These are phyloP conservation scores for Anastrepha obliqua DNA, from an alignment of 1,140 invertebrate species.

Conservation along the genomic window DNA sequence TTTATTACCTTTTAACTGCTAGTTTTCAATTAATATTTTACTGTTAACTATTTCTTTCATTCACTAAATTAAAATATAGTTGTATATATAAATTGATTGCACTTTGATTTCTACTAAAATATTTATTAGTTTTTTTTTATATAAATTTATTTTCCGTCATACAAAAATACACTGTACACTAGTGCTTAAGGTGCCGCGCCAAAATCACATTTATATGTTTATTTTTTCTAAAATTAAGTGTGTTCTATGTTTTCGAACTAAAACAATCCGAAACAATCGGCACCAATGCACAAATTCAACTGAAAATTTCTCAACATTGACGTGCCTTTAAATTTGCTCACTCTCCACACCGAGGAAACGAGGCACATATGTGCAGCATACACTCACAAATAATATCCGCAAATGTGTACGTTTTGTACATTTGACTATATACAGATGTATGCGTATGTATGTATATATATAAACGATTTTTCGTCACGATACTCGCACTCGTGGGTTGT, in stretches of 20 bases:
- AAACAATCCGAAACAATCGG: conserved; percentile 3
- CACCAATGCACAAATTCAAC: conserved; percentile 40
- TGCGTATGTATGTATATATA: background rate
- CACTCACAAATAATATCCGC: no score
- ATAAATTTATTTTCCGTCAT: conserved; percentile 10
- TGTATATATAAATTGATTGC: background rate
- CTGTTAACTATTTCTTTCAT: background rate
- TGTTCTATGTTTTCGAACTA: background rate
- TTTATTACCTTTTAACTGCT: conserved; percentile 47
- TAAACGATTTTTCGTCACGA: conserved; percentile 32
- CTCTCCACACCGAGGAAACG: background rate
- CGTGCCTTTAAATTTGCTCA: conserved; percentile 38
- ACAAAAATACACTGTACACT: background rate
- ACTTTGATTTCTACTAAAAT: background rate
- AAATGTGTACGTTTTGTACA: no score
- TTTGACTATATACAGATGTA: no score
- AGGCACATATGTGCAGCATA: background rate
- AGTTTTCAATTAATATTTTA: conserved; percentile 6
- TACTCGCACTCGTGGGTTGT: conserved; percentile 24
- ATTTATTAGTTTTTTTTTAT: background rate
- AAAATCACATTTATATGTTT: conserved; percentile 10
- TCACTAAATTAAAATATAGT: background rate
- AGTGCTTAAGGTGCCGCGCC: conserved; percentile 35
- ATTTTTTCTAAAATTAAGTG: background rate
- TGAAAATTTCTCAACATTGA: conserved; percentile 38